Conservation (phyloP, 2,797 vertebrate genomes). For the Oreonectes daqikongensis region DNA sequence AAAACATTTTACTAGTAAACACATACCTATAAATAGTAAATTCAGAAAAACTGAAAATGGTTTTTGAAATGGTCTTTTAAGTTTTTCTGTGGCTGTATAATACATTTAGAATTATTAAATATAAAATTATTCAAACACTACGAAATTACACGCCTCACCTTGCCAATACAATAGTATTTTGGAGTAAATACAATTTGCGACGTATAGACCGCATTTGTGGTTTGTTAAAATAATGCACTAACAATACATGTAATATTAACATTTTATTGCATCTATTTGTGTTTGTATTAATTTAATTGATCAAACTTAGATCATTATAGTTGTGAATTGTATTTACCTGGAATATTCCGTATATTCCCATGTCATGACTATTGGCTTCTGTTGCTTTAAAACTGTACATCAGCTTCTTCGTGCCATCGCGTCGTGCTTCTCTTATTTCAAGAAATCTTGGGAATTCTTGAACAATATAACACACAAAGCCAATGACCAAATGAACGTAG, state of each 20-base stretch:
- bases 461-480: slow-evolving; percentile 30
- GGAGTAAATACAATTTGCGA: not conserved
- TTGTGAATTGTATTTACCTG: too few species aligned
- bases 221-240: not conserved
- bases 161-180: not conserved
- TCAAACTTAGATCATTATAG: too few species aligned
- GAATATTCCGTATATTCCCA: not conserved
- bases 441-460: not conserved
- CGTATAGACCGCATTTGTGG: not conserved
- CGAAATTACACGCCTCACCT: not conserved
- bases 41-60: too few species aligned
- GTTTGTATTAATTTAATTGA: too few species aligned
- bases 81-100: too few species aligned
- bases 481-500: slow-evolving; percentile 60
- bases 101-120: too few species aligned
- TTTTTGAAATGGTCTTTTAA: too few species aligned
- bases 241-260: too few species aligned
- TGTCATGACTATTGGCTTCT: not conserved
- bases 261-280: too few species aligned
- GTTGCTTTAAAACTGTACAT: not conserved
- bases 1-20: too few species aligned
- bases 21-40: too few species aligned
- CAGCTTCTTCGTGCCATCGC: not conserved
- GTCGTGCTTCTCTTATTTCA: not conserved
- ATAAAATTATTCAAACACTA: too few species aligned